Base-by-base conservation (phyloP, 2,888 invertebrate species). In the Tineola bisselliella region DNA sequence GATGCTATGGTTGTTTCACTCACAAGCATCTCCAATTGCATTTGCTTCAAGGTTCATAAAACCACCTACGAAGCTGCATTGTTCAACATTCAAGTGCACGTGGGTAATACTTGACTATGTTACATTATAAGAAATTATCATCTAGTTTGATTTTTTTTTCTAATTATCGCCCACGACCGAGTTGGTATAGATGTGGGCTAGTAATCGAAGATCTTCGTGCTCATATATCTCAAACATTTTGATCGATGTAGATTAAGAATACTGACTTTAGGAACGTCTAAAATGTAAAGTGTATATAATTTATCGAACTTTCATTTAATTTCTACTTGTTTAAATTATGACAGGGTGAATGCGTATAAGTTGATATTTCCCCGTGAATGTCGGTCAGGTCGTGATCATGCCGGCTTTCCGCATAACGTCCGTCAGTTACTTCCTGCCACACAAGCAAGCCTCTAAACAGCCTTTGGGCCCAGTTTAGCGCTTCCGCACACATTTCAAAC, bases 371-470 rank as follows among this genome's bases (percentile, higher is more conserved):
- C 61, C 25, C 61, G 62, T 63, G 64, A 68, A 66, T 65, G 66
- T 68, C 63, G 65, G 66, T 65, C 64, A 66, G 63, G 64, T 64
- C 65, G 66, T 66, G 64, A 31, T 58, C 62, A 62, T 63, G 64
- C 12, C 17, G 62, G 65, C 69, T 73, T 74, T 74, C 74, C 73
- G 74, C 65, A 68, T 72, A 33, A 19, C 58, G 58, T 58, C 58
- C 58, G 58, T n/a, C 58, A 58, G 33, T n/a, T 11, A 58, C 58
- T 58, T 58, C 58, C 58, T 31, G 33, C 48, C 13, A 5, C 15
- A 25, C 25, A 25, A 15, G 56, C 56, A 18, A 56, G 56, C 56
- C 48, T 56, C 25, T 25, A 30, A 56, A 56, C 19, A 58, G 19
- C 18, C 19, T 25, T 5, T 56, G 19, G 13, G 58, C 31, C 8